phyloP scores from a whole-genome alignment of 2,888 invertebrate species.

The Philopedon plagiatum region DNA sequence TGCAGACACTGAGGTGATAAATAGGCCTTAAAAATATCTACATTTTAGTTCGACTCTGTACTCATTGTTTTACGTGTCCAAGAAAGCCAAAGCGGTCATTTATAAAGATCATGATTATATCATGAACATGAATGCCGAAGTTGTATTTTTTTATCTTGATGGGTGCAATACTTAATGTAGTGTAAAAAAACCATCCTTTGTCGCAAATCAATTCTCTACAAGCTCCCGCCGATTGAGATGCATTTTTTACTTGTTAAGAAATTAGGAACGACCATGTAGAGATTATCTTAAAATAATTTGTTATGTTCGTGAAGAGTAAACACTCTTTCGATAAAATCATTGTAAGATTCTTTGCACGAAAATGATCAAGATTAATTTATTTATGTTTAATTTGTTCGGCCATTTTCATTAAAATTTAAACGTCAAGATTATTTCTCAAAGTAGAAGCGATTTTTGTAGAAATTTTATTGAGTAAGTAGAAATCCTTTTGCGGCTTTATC shows the following conservation, averaged over 20 bases:
- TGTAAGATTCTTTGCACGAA: too few relatives aligned
- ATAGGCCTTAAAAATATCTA: too few relatives aligned
- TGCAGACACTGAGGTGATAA: too few relatives aligned
- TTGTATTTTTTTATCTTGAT: constrained; percentile 39
- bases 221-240: constrained; percentile 29
- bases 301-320: background rate
- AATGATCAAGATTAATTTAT: too few relatives aligned
- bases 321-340: background rate
- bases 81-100: constrained; percentile 34
- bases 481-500: too few relatives aligned
- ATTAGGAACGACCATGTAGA: constrained; percentile 10
- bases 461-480: too few relatives aligned
- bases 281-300: background rate
- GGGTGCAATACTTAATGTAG: constrained; percentile 40
- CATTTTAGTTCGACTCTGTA: background rate
- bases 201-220: constrained; percentile 31
- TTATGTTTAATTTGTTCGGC: too few relatives aligned
- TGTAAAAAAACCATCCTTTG: constrained; percentile 20
- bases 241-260: constrained; percentile 16
- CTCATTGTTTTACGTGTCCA: constrained; percentile 46
- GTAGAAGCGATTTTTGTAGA: too few relatives aligned
- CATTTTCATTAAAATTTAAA: too few relatives aligned
- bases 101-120: constrained; percentile 39
- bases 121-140: constrained; percentile 35
- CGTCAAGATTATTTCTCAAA: too few relatives aligned